Percentiles rank a stretch among this genome's conserved stretches.
Evolutionary conservation across 2,113 vertebrate genomes (phyloP).

Genomic region (Rhinopomastus cyanomelas): DNA sequence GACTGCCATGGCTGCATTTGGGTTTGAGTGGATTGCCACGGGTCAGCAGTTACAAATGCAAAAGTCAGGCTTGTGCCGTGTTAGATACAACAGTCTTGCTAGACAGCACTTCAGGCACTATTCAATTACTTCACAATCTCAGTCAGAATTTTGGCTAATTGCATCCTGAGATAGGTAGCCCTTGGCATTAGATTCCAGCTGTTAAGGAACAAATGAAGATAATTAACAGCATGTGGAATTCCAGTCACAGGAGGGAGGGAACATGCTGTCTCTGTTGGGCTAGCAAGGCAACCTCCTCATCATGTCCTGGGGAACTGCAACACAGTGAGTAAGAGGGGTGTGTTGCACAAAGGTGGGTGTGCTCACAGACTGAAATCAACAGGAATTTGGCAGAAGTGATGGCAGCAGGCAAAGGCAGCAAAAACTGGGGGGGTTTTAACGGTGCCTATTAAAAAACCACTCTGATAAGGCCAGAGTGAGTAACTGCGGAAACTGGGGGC

Average conservation of each 20-base stretch:
- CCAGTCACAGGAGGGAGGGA: background rate
- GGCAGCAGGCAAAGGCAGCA: background rate
- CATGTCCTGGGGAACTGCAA: accelerated
- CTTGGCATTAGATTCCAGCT: background rate
- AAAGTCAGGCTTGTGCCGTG: background rate
- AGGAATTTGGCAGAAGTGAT: background rate
- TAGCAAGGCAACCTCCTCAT: background rate
- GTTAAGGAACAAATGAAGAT: background rate
- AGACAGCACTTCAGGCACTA: too few species aligned
- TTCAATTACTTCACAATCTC: too few species aligned
- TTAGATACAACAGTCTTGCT: background rate
- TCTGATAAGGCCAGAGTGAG: background rate
- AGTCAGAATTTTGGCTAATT: too few species aligned
- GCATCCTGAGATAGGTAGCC: too few species aligned
- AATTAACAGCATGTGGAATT: background rate
- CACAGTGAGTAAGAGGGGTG: background rate
- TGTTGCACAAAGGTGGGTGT: background rate
- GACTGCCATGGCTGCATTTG: background rate
- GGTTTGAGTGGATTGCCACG: background rate
- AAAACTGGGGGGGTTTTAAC: accelerated
- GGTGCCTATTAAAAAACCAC: background rate
- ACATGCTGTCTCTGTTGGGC: accelerated
- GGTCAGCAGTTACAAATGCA: background rate
- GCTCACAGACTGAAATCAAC: background rate
- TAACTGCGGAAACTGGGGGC: background rate